phyloP scores from a whole-genome alignment of 2,888 invertebrate species.

The Agrochola macilenta region DNA sequence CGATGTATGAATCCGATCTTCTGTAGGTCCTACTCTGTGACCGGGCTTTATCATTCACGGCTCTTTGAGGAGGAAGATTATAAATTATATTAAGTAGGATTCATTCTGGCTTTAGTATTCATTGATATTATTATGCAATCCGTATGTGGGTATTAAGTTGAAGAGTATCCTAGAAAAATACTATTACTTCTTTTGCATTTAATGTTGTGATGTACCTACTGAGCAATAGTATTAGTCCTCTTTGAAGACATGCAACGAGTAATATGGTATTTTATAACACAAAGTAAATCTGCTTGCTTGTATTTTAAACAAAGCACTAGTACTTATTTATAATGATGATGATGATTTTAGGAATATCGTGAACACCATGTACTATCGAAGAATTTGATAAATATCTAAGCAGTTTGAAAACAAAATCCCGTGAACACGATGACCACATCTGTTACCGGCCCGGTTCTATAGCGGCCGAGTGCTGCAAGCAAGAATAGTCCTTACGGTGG shows the following conservation, averaged over 20 bases:
- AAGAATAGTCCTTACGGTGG: too few species aligned
- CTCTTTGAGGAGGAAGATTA: slow-evolving; percentile 32
- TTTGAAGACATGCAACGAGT: not conserved
- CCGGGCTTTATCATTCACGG: slow-evolving; percentile 70
- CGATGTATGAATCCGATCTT: not conserved
- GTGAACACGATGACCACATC: too few species aligned
- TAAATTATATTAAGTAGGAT: slow-evolving; percentile 25
- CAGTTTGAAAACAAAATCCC: too few species aligned
- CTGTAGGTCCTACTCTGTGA: slow-evolving; percentile 8
- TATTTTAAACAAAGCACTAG: not conserved
- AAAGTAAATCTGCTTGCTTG: not conserved
- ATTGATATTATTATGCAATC: slow-evolving; percentile 13
- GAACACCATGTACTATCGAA: too few species aligned
- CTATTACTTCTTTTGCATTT: not conserved
- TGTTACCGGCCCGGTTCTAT: too few species aligned
- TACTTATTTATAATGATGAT: too few species aligned
- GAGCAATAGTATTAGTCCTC: not conserved
- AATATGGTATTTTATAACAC: not conserved
- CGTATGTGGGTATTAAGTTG: too few species aligned
- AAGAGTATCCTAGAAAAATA: not conserved
- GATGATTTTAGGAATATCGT: too few species aligned
- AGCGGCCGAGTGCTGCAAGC: too few species aligned
- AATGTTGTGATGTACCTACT: not conserved
- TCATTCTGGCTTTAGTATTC: not conserved
- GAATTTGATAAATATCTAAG: too few species aligned